These are phyloP conservation scores for Synergus umbraculus DNA, from an alignment of 2,888 invertebrate genomes.

Conservation along the genomic window DNA sequence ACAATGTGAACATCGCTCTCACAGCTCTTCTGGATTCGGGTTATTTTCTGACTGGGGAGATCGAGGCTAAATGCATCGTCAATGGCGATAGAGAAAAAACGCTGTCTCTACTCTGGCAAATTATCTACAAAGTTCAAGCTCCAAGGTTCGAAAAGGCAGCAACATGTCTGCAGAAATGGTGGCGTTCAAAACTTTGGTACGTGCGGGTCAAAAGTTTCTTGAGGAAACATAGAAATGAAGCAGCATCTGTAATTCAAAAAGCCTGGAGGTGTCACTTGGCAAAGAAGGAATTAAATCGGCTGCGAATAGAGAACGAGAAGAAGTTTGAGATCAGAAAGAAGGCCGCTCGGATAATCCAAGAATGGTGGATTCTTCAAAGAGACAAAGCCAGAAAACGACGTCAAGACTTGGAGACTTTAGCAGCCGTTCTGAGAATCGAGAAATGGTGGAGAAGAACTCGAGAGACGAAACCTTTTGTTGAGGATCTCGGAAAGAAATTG, in stretches of 20 bases:
- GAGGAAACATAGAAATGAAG: slow-evolving; percentile 57
- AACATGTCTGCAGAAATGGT: slow-evolving; percentile 84
- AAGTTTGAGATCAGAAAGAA: slow-evolving; percentile 73
- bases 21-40: slow-evolving; percentile 82
- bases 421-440: slow-evolving; percentile 78
- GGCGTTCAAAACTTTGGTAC: slow-evolving; percentile 83
- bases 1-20: slow-evolving; percentile 90
- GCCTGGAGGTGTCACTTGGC: slow-evolving; percentile 65
- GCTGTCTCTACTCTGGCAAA: slow-evolving; percentile 91
- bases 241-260: slow-evolving; percentile 69
- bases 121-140: slow-evolving; percentile 90
- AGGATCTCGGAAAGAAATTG: slow-evolving; percentile 64
- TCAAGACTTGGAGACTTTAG: slow-evolving; percentile 51
- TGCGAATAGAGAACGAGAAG: slow-evolving; percentile 52
- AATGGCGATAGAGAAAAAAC: slow-evolving; percentile 94
- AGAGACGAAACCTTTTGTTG: slow-evolving; percentile 62
- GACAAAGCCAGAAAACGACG: slow-evolving; percentile 63
- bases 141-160: slow-evolving; percentile 86
- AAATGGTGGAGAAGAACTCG: slow-evolving; percentile 78
- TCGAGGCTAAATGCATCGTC: slow-evolving; percentile 87
- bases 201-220: slow-evolving; percentile 66
- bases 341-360: slow-evolving; percentile 82
- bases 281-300: slow-evolving; percentile 42
- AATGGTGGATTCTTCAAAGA: slow-evolving; percentile 79
- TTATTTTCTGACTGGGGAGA: slow-evolving; percentile 82